phyloP scores from a whole-genome alignment of 2,797 vertebrate genomes.

The Coracias cyanogaster region DNA sequence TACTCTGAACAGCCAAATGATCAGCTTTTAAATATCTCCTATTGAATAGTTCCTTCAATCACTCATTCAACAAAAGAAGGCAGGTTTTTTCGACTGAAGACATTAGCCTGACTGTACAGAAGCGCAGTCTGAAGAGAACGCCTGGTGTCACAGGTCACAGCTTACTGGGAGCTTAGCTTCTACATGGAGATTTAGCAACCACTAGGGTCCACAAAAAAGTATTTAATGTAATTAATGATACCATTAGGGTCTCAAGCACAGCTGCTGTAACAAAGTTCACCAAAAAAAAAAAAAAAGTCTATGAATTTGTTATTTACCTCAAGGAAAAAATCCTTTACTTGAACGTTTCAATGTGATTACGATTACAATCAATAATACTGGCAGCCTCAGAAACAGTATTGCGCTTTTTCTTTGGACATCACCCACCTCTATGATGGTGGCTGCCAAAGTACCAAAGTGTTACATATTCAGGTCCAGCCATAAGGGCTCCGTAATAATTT shows the following conservation, averaged over 20 bases:
- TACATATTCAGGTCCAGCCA: not conserved
- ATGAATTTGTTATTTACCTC: not conserved
- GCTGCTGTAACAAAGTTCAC: not conserved
- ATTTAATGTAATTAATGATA: not conserved
- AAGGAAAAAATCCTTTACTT: accelerated
- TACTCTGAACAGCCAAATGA: not conserved
- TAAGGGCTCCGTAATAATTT: not conserved
- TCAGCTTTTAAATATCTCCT: not conserved
- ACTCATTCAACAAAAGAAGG: not conserved
- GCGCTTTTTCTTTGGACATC: not conserved
- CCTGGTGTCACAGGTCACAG: not conserved
- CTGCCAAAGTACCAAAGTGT: not conserved
- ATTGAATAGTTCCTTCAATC: not conserved
- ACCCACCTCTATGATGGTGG: not conserved
- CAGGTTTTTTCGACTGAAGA: not conserved
- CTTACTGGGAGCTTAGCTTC: not conserved
- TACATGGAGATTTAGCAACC: not conserved
- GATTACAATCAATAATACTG: not conserved
- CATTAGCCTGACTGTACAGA: not conserved
- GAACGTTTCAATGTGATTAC: not conserved
- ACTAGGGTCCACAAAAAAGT: not conserved
- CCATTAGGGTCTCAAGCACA: not conserved
- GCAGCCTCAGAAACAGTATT: not conserved
- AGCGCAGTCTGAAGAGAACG: not conserved
- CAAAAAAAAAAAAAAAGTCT: not conserved